These are phyloP conservation scores for Ailurus styani DNA, from an alignment of 2,113 vertebrate genomes.

Conservation along the genomic window DNA sequence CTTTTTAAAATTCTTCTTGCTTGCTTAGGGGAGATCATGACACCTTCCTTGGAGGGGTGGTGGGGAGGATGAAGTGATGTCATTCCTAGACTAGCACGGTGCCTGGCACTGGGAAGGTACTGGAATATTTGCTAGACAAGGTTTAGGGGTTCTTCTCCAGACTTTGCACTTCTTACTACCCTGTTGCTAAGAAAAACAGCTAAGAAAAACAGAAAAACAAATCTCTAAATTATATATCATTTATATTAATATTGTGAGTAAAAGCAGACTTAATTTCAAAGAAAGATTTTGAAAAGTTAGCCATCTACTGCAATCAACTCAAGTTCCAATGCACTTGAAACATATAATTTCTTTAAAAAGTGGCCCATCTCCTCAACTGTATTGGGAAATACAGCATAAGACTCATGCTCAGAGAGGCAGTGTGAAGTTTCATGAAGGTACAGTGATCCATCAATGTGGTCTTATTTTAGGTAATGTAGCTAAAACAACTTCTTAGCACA, in stretches of 20 bases:
- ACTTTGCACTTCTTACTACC: neutral
- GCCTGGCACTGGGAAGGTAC: neutral
- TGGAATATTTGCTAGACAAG: neutral
- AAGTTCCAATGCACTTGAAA: neutral
- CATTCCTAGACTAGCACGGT: neutral
- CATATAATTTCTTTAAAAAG: neutral
- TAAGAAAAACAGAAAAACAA: neutral
- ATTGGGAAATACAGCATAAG: neutral
- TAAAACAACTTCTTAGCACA: neutral
- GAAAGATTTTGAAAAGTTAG: neutral
- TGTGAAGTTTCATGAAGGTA: neutral
- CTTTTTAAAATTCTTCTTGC: neutral
- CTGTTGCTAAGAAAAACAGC: neutral
- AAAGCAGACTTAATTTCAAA: conserved; percentile 22
- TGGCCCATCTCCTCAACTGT: neutral
- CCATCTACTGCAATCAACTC: neutral
- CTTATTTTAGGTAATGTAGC: neutral
- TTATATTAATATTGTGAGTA: neutral
- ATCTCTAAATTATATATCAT: neutral
- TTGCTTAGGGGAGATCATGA: neutral
- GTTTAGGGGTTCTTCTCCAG: neutral
- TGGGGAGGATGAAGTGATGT: neutral
- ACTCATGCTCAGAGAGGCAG: neutral
- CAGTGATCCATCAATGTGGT: neutral
- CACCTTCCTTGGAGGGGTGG: neutral